Evolutionary conservation across 1,140 invertebrate species (phyloP).

Genomic region (Drosophila willistoni): DNA sequence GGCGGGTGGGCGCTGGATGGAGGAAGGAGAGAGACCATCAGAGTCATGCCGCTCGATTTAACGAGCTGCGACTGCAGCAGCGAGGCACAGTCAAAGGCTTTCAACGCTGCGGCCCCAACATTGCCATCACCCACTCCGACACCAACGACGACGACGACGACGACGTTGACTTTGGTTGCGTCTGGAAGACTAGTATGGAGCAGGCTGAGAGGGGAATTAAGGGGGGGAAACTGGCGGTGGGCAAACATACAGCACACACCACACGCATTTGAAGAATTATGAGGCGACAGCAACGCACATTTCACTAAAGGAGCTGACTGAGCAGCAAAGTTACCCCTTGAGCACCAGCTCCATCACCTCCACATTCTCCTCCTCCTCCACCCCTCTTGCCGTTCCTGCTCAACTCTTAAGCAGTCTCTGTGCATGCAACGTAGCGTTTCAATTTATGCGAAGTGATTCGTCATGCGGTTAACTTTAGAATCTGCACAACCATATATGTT

Average conservation of each 20-base stretch:
- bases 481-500: slow-evolving; percentile 56
- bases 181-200: neutral
- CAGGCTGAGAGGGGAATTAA: neutral
- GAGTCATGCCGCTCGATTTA: slow-evolving; percentile 64
- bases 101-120: slow-evolving; percentile 40
- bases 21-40: neutral
- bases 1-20: neutral
- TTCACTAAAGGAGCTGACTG: slow-evolving; percentile 61
- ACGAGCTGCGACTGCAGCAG: slow-evolving; percentile 67
- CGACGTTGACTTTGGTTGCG: slow-evolving; percentile 6
- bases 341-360: slow-evolving; percentile 7
- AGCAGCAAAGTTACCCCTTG: slow-evolving; percentile 42
- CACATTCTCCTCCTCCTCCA: too few relatives aligned
- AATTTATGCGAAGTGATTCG: slow-evolving; percentile 81
- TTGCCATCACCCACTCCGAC: slow-evolving; percentile 14
- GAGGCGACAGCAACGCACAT: slow-evolving; percentile 74
- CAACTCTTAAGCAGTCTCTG: slow-evolving; percentile 59
- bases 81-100: slow-evolving; percentile 52
- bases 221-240: neutral
- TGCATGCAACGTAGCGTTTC: slow-evolving; percentile 77
- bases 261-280: slow-evolving; percentile 76
- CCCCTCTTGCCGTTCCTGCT: slow-evolving; percentile 16
- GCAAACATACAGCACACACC: slow-evolving; percentile 51
- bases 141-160: neutral
- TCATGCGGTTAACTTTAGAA: slow-evolving; percentile 81